Evolutionary conservation across 2,113 vertebrate species (phyloP).

Genomic region (Pagrus major): DNA sequence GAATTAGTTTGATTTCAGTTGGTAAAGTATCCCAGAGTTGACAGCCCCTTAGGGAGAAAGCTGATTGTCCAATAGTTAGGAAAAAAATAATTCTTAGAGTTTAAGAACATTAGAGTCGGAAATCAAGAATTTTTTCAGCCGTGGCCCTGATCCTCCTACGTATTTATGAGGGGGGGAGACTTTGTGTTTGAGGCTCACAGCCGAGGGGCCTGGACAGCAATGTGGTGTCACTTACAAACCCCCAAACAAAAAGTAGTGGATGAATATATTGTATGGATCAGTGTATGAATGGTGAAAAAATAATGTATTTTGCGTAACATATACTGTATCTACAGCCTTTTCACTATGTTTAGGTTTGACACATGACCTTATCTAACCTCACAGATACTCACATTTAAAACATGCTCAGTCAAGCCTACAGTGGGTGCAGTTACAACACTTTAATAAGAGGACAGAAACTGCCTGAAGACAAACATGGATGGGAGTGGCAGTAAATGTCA

Average conservation of each 20-base stretch:
- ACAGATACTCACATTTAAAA: conserved; percentile 7
- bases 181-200: neutral
- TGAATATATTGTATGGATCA: neutral
- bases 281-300: neutral
- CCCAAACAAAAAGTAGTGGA: neutral
- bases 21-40: too few relatives aligned
- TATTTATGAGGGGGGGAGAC: neutral
- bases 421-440: conserved; percentile 50
- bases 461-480: conserved; percentile 56
- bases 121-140: too few relatives aligned
- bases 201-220: neutral
- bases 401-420: conserved; percentile 60
- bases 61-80: too few relatives aligned
- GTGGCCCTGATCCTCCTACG: too few relatives aligned
- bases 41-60: too few relatives aligned
- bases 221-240: neutral
- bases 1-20: too few relatives aligned
- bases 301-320: neutral
- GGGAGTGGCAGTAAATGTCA: conserved; percentile 66
- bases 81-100: too few relatives aligned
- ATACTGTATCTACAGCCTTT: too few relatives aligned
- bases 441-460: conserved; percentile 59
- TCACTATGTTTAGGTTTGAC: neutral
- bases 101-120: too few relatives aligned
- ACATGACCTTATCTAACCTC: conserved; percentile 15